Percentiles rank a stretch among this genome's conserved stretches.
Conservation (phyloP, 2,113 vertebrate species). For the Ondatra zibethicus region DNA sequence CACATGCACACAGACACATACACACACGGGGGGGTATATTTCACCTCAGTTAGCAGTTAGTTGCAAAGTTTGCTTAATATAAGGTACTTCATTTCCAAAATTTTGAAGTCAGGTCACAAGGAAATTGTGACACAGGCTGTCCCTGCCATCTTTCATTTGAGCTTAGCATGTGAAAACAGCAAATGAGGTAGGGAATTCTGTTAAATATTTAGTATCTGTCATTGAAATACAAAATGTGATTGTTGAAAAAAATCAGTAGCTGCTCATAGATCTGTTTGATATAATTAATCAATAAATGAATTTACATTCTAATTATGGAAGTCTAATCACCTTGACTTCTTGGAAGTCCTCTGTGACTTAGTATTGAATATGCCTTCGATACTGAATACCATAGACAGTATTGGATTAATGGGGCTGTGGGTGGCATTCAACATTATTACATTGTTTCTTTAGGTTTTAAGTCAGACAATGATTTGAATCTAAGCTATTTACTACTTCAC, state of each 20-base stretch:
- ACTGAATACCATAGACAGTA: neutral
- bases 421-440: slow-evolving; percentile 23
- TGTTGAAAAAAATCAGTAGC: slow-evolving; percentile 39
- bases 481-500: slow-evolving; percentile 27
- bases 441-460: slow-evolving; percentile 49
- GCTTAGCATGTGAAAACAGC: neutral
- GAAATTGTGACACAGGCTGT: neutral
- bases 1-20: too few relatives aligned
- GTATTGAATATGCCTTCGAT: slow-evolving; percentile 49
- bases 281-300: slow-evolving; percentile 51
- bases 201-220: slow-evolving; percentile 27
- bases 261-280: slow-evolving; percentile 53
- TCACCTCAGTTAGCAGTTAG: neutral
- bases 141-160: neutral
- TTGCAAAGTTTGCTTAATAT: neutral
- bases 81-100: neutral
- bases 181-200: neutral
- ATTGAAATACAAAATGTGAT: slow-evolving; percentile 28
- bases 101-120: neutral
- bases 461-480: slow-evolving; percentile 32
- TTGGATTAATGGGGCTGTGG: slow-evolving; percentile 37
- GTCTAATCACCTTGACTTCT: slow-evolving; percentile 24
- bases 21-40: neutral
- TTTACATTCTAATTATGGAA: slow-evolving; percentile 71
- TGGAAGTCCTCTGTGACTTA: slow-evolving; percentile 4